These are phyloP conservation scores for Agrilus cyanescens DNA, from an alignment of 2,888 invertebrate genomes.

Conservation along the genomic window DNA sequence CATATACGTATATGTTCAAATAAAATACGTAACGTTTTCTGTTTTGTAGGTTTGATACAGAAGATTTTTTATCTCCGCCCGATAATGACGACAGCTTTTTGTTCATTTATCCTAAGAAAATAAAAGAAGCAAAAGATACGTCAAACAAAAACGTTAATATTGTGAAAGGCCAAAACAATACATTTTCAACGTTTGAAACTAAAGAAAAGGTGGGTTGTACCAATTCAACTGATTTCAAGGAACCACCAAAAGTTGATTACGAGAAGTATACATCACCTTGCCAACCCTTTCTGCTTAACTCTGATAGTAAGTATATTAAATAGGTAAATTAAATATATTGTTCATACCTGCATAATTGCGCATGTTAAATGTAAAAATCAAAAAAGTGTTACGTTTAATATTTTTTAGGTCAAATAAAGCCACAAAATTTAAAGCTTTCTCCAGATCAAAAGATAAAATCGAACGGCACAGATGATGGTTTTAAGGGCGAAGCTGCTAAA, in stretches of 20 bases:
- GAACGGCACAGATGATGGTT: slow-evolving; percentile 58
- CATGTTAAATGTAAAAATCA: too few relatives aligned
- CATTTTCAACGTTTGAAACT: too few relatives aligned
- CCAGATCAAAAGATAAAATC: slow-evolving; percentile 37
- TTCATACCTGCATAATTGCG: too few relatives aligned
- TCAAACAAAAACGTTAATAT: too few relatives aligned
- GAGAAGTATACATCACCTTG: slow-evolving; percentile 58
- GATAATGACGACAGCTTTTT: slow-evolving; percentile 63
- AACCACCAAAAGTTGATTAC: slow-evolving; percentile 36
- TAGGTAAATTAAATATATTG: too few relatives aligned
- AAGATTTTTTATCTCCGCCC: slow-evolving; percentile 49
- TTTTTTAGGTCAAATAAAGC: neutral
- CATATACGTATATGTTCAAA: too few relatives aligned
- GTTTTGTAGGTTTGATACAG: too few relatives aligned
- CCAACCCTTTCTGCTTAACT: slow-evolving; percentile 43
- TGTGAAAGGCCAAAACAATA: too few relatives aligned
- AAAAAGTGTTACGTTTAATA: too few relatives aligned
- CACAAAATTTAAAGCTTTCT: slow-evolving; percentile 3
- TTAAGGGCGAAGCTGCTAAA: slow-evolving; percentile 54
- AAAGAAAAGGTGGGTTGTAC: too few relatives aligned
- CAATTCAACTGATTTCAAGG: too few relatives aligned
- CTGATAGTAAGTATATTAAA: slow-evolving; percentile 20
- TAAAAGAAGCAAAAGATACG: slow-evolving; percentile 4
- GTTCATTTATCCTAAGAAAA: slow-evolving; percentile 40
- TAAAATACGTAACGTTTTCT: too few relatives aligned